Evolutionary conservation across 2,888 invertebrate species (phyloP), one percentile per base, ranked within the genome.

Genomic region (Lepidochrysops patricia): DNA sequence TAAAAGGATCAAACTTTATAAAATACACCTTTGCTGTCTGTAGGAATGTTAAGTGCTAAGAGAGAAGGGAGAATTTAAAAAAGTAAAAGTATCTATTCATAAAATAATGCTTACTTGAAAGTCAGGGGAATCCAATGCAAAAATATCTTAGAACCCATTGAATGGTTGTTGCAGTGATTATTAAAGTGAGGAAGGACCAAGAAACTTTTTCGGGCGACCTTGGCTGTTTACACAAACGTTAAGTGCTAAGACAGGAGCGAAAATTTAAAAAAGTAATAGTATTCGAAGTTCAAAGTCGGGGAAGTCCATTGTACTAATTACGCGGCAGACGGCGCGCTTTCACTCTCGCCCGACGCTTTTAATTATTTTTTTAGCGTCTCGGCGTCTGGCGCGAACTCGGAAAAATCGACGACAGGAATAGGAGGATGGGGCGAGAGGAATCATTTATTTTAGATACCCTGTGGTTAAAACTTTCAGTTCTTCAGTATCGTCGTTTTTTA

Each of bases 311-410:
- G 88, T 88, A 78, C 88, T 89, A 89, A 89, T 89, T 89, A 88
- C 89, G 87, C 78, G 84, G 72, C 84, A 88, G 89, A 88, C 88
- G 86, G 88, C 87, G 86, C 72, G 87, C 87, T 89, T 86, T 88
- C 88, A 75, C 87, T 88, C 80, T 89, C 87, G 78, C 75, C 61
- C 82, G 85, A 71, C 83, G 86, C 80, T 77, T 88, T 89, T 88
- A 88, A 89, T 88, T 89, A 84, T 88, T 89, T 89, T 88, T 89
- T 89, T 84, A 85, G 80, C 89, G 89, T 89, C 89, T 86, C 87
- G 88, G 79, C 88, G 89, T 88, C 89, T 88, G 87, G 84, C 85
- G 84, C 81, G 80, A 79, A 74, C 77, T 75, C 76, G 80, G 82
- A 88, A 89, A 89, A 89, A 85, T 77, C 70, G 69, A 69, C 73